Base-by-base conservation (phyloP, 2,113 vertebrate species). In the Menidia beryllina region DNA sequence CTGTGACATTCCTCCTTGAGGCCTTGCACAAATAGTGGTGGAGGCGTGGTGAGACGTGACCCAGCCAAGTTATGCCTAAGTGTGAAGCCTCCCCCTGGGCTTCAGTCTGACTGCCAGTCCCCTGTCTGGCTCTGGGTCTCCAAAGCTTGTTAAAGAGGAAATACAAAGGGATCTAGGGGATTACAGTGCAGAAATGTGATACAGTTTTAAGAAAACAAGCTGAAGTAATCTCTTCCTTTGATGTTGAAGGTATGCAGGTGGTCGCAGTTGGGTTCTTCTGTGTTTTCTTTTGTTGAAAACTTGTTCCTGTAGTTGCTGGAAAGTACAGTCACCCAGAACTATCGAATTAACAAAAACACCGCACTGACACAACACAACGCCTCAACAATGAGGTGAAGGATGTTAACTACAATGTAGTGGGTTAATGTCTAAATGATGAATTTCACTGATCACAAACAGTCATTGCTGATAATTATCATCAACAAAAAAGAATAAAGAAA, bases 1-100 rank as follows among this genome's bases (percentile, higher is more conserved):
- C 88, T 80, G 83, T 73, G 55, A 83, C 84, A 72, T 71, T 75
- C 53, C 20, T 81, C 76, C 65, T 14, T 0, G 26, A 66, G 75
- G 66, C 69, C 74, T 64, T 27, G 3, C 59, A 63, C 70, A 70
- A 70, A 73, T 41, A 41, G 34, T 9, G 56, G 59, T n/a, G 34
- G 53, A 75, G 81, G 71, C 54, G 72, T 45, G 41, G 41, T 12
- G 41, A n/a, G 30, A 34, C 30, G 17, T 54, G 74, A 81, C 68
- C 61, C 25, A 76, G 80, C 81, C 82, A 88, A 81, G 76, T 49
- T 71, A 10, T 75, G 63, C 72, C 73, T 23, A 47, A 75, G 67
- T 34, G 63, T 59, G 59, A 71, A 75, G 74, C 13, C 25, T 59
- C 53, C 60, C 76, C 41, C 39, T 12, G 64, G 68, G 69, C 20